Evolutionary conservation across 1,140 invertebrate species (phyloP).

Genomic region (Pogonomyrmex californicus): DNA sequence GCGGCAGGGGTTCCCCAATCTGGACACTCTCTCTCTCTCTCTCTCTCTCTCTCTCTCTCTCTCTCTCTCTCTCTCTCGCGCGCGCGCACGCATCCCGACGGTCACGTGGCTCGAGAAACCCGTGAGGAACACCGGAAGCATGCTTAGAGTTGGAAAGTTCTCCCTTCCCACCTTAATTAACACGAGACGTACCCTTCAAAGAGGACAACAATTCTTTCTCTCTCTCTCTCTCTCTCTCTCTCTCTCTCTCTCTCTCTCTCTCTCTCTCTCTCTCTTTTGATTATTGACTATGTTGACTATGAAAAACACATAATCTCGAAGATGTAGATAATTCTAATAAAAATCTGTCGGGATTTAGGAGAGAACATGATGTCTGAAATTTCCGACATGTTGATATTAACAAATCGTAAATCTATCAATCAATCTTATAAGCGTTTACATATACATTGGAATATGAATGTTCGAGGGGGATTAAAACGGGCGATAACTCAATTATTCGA

Average conservation of each 20-base stretch:
- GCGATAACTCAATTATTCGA: constrained; percentile 14
- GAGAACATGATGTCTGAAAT: neutral
- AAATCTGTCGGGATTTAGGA: neutral
- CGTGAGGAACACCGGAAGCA: neutral
- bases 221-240: too few species aligned
- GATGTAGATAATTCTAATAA: neutral
- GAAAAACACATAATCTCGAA: neutral
- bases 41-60: too few species aligned
- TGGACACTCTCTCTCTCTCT: neutral
- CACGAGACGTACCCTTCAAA: too few species aligned
- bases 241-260: too few species aligned
- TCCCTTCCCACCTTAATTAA: neutral
- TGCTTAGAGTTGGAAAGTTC: neutral
- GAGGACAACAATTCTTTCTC: too few species aligned
- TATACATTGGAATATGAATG: neutral
- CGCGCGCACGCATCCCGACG: constrained; percentile 14
- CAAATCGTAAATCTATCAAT: constrained; percentile 18
- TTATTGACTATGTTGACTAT: too few species aligned
- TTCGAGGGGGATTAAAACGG: neutral
- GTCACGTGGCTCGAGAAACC: neutral
- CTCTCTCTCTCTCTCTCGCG: neutral
- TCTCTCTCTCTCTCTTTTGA: too few species aligned
- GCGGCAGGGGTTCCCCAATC: constrained; percentile 49
- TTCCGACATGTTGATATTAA: neutral
- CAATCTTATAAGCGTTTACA: neutral